phyloP scores from a whole-genome alignment of 2,888 invertebrate genomes.

The Cryptus armator region DNA sequence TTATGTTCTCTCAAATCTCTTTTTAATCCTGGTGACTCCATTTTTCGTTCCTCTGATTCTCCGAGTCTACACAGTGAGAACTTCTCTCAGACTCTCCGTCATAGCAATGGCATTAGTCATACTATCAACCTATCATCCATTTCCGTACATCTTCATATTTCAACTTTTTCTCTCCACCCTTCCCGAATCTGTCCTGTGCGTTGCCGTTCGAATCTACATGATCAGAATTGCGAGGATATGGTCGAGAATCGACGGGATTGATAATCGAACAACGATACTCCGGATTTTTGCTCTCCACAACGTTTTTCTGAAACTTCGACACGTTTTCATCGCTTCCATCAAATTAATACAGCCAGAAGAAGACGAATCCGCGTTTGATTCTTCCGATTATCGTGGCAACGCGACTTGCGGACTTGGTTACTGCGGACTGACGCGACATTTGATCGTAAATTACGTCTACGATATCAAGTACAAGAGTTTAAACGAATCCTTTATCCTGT shows the following conservation, averaged over 20 bases:
- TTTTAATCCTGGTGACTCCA: conserved; percentile 45
- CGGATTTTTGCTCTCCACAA: conserved; percentile 50
- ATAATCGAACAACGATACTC: conserved; percentile 24
- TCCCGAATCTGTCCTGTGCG: conserved; percentile 48
- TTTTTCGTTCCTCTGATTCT: conserved; percentile 46
- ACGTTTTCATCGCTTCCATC: conserved; percentile 25
- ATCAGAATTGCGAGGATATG: conserved; percentile 49
- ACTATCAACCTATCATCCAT: conserved; percentile 39
- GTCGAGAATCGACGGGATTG: conserved; percentile 47
- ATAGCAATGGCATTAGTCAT: conserved; percentile 34
- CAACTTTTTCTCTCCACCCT: conserved; percentile 29
- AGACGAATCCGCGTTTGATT: neutral
- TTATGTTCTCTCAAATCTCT: conserved; percentile 22
- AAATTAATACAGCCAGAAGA: conserved; percentile 21
- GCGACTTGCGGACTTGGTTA: conserved; percentile 19
- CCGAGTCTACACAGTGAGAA: conserved; percentile 29
- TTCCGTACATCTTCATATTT: conserved; percentile 36
- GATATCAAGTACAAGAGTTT: conserved; percentile 30
- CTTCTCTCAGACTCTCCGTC: conserved; percentile 32
- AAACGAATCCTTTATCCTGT: neutral
- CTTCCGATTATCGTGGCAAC: neutral
- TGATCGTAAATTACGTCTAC: conserved; percentile 37
- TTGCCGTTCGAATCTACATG: conserved; percentile 43
- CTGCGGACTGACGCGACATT: conserved; percentile 19
- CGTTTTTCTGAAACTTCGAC: conserved; percentile 16